A percentile compares a stretch with the other conserved stretches of the same genome.
These are phyloP conservation scores for Drosophila antonietae DNA, from an alignment of 2,888 invertebrate genomes.

Conservation along the genomic window DNA sequence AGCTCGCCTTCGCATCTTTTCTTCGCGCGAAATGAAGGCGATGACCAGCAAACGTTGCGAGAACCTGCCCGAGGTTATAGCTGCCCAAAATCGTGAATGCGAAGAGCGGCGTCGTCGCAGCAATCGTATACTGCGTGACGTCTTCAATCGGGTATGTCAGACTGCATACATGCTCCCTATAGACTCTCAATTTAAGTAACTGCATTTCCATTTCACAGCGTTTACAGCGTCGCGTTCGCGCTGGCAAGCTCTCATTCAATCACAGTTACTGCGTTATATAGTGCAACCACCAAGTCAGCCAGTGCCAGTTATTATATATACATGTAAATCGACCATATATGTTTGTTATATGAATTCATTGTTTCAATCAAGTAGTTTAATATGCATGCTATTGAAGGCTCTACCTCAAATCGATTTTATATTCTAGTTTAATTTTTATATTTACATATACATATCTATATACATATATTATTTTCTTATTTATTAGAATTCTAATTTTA, in stretches of 20 bases:
- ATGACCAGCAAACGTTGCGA: conserved; percentile 88
- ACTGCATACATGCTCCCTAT: background rate
- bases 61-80: conserved; percentile 89
- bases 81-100: conserved; percentile 87
- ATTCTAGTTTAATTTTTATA: background rate
- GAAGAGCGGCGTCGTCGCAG: conserved; percentile 88
- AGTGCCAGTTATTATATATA: conserved; percentile 1
- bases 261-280: conserved; percentile 83
- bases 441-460: background rate
- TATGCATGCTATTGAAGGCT: conserved; percentile 17
- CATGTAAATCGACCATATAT: background rate
- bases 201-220: conserved; percentile 66
- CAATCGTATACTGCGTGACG: conserved; percentile 90
- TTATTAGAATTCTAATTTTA: background rate
- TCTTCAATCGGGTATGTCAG: conserved; percentile 89
- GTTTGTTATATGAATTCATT: background rate
- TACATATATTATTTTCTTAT: conserved; percentile 13
- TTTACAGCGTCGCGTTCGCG: conserved; percentile 81
- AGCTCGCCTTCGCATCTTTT: conserved; percentile 85
- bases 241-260: conserved; percentile 82
- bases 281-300: background rate
- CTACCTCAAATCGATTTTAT: conserved; percentile 7
- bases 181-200: background rate
- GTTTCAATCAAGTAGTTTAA: background rate
- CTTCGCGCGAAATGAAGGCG: conserved; percentile 87